Evolutionary conservation across 2,113 vertebrate genomes (phyloP).

Genomic region (Tonatia bakeri): DNA sequence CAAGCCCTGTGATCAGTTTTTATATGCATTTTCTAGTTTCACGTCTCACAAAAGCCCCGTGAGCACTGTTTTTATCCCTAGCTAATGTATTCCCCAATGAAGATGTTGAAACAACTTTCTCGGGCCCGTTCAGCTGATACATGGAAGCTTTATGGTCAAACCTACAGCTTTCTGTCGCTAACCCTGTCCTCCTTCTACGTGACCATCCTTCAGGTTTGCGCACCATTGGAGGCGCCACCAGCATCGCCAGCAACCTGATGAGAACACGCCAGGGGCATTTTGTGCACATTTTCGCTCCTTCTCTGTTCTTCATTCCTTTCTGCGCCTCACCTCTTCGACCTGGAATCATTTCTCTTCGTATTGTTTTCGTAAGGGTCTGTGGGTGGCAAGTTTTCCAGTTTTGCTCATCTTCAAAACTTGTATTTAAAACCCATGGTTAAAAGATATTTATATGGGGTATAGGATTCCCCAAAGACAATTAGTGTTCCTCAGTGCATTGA

Average conservation of each 20-base stretch:
- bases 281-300: background rate
- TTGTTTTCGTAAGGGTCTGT: background rate
- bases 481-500: background rate
- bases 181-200: background rate
- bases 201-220: background rate
- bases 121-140: background rate
- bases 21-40: background rate
- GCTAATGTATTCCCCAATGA: background rate
- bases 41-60: background rate
- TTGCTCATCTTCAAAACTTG: background rate
- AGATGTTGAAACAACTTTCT: background rate
- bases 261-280: rapidly evolving
- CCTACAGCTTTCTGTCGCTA: background rate
- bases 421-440: background rate
- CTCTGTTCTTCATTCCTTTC: background rate
- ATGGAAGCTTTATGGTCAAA: background rate
- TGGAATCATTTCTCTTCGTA: background rate
- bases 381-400: background rate
- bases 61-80: background rate
- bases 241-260: rapidly evolving
- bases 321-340: background rate
- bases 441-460: background rate
- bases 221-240: background rate
- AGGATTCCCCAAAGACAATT: background rate
- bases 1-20: background rate